Evolutionary conservation across 2,113 vertebrate species (phyloP), one percentile per base, ranked within the genome.

Genomic region (Brienomyrus brachyistius): DNA sequence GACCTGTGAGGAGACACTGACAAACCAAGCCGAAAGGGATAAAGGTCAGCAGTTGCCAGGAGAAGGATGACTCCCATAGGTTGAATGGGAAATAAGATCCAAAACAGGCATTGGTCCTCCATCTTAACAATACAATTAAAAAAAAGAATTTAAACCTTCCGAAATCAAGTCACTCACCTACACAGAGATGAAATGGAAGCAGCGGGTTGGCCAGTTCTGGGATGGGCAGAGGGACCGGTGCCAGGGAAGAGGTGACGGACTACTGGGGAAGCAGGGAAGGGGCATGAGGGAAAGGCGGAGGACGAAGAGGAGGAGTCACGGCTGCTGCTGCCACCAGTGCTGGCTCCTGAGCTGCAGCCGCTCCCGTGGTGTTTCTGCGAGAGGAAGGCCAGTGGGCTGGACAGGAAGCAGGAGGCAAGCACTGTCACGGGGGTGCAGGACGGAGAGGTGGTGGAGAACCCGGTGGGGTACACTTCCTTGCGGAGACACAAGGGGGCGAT

Each of bases 391-490:
- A 94, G 92, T 48, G 94, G 95, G 70, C 96, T 96, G 0, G 94
- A 95, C 3, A 95, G 93, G 92, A 95, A 96, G 86, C 91, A 93
- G 13, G 92, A 94, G 2, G 93, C 94, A 0, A 95, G 93, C 19
- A 87, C 91, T 0, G 94, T 86, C 51, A 94, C 66, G 91, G 94
- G 92, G 59, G 90, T 88, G 91, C 92, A 90, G 51, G 93, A 93
- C 92, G 91, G 91, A 59, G 93, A 90, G 82, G 94, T 74, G 84
- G 90, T 82, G 5, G 91, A 11, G 13, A 89, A 6, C n/a, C 95
- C 91, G 56, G 94, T 93, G 1, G 97, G 97, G 91, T 97, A 97
- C 91, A 97, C 97, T 92, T 98, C 97, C 93, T 98, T 98, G 40
- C 97, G 96, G 27, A 98, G 96, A 91, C 97, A 98, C 91, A 96